phyloP scores from a whole-genome alignment of 2,797 vertebrate genomes.

The Hypotaenidia okinawae region DNA sequence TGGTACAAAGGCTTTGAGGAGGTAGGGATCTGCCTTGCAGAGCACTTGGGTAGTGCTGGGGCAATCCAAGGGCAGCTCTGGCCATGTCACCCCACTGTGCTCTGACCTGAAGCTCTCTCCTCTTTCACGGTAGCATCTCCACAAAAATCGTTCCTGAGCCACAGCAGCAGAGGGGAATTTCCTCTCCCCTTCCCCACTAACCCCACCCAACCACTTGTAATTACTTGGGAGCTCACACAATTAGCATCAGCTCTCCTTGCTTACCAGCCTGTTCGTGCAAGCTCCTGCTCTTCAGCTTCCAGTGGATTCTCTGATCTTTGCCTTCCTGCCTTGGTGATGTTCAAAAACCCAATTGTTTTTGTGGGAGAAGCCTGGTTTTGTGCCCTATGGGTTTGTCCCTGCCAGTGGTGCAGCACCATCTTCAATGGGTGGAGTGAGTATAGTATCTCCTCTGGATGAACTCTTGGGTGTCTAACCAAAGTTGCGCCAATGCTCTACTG shows the following conservation, averaged over 20 bases:
- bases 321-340: neutral
- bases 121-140: neutral
- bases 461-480: neutral
- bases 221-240: neutral
- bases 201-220: neutral
- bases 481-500: neutral
- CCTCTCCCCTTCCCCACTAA: neutral
- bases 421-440: neutral
- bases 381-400: neutral
- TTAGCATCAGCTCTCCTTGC: neutral
- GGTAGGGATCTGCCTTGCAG: neutral
- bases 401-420: neutral
- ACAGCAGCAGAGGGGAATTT: neutral
- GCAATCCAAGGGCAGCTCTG: neutral
- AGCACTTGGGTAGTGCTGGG: neutral
- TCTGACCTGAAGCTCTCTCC: neutral
- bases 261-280: neutral
- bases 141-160: neutral
- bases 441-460: neutral
- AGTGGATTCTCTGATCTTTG: neutral
- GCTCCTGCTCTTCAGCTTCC: neutral
- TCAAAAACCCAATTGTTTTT: neutral
- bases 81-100: rapidly evolving
- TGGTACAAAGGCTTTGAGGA: neutral
- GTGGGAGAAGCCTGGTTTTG: neutral